Percentiles rank a stretch among this genome's conserved stretches.
Conservation (phyloP, 2,113 vertebrate species). For the Pica pica region DNA sequence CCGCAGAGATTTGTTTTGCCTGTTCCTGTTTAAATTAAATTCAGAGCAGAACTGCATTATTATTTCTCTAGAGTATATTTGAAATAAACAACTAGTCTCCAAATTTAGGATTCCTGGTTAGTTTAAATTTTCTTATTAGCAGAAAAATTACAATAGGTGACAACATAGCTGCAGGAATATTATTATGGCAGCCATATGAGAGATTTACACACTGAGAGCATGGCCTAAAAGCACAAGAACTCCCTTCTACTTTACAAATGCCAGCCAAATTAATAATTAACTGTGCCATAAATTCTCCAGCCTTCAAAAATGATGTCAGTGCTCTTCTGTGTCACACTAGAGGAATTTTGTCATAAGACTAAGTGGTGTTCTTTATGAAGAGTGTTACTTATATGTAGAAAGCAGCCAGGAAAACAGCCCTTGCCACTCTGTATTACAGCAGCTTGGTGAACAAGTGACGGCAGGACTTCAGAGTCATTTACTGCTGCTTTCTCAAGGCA, state of each 20-base stretch:
- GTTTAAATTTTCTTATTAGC: conserved; percentile 77
- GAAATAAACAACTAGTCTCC: conserved; percentile 75
- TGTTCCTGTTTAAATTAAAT: conserved; percentile 84
- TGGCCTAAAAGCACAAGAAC: conserved; percentile 47
- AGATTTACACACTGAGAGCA: conserved; percentile 54
- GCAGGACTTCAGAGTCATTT: conserved; percentile 53
- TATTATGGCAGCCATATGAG: conserved; percentile 43
- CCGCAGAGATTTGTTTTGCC: conserved; percentile 81
- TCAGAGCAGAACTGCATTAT: conserved; percentile 72
- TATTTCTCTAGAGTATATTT: conserved; percentile 77
- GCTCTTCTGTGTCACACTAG: neutral
- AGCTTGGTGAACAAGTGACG: neutral
- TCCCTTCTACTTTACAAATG: conserved; percentile 62
- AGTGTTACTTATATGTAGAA: neutral
- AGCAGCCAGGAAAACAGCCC: neutral
- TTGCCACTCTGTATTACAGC: conserved; percentile 27
- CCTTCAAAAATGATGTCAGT: conserved; percentile 26
- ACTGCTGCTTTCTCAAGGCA: conserved; percentile 52
- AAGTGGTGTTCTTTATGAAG: conserved; percentile 39
- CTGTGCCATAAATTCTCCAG: conserved; percentile 27
- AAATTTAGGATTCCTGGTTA: conserved; percentile 74
- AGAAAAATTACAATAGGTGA: conserved; percentile 74
- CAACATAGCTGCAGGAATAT: conserved; percentile 63
- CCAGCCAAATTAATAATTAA: conserved; percentile 71
- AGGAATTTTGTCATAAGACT: conserved; percentile 36